These are phyloP conservation scores for Cardiocondyla obscurior DNA, from an alignment of 1,140 invertebrate genomes.

Conservation along the genomic window DNA sequence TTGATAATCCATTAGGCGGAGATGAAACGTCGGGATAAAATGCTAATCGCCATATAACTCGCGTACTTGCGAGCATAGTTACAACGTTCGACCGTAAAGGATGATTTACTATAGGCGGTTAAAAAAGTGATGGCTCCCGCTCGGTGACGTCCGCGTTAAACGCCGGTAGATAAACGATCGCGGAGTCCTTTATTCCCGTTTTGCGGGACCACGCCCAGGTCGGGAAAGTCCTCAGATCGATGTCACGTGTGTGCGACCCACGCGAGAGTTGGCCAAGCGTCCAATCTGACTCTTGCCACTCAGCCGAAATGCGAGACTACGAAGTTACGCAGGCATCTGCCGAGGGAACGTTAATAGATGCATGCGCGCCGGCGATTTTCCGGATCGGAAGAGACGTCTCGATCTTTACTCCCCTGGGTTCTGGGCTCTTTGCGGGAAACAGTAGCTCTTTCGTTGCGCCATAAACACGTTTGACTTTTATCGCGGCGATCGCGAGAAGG, in stretches of 20 bases:
- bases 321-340: not conserved
- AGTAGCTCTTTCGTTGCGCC: not conserved
- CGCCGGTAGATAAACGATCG: conserved; percentile 31
- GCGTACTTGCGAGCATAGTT: not conserved
- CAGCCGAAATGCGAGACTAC: conserved; percentile 1
- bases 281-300: not conserved
- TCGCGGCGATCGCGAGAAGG: not conserved
- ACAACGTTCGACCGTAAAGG: conserved; percentile 20
- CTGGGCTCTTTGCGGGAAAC: not conserved
- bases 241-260: conserved; percentile 58
- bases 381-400: not conserved
- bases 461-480: not conserved
- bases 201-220: conserved; percentile 61
- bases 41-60: conserved; percentile 4
- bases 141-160: conserved; percentile 33
- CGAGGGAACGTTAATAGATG: not conserved
- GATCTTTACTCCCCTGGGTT: not conserved
- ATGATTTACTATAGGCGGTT: conserved; percentile 40
- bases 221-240: conserved; percentile 69
- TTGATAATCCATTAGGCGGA: not conserved
- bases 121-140: conserved; percentile 26
- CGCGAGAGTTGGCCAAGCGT: not conserved
- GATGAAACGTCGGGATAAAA: not conserved
- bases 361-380: not conserved
- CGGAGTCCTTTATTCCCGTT: conserved; percentile 60